phyloP scores from a whole-genome alignment of 2,113 vertebrate species.

The Tragelaphus scriptus region DNA sequence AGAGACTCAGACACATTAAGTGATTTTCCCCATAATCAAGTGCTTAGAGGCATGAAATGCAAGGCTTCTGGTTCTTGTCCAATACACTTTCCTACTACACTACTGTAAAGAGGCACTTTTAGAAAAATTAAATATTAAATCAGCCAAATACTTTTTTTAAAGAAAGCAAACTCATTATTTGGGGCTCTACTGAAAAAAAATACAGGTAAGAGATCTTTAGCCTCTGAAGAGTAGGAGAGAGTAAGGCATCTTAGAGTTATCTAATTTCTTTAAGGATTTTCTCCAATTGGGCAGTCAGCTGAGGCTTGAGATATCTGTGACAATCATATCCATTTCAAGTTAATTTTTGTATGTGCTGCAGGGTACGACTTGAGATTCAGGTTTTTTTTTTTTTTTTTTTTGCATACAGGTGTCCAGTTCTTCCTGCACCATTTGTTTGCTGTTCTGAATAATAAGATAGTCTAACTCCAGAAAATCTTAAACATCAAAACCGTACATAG shows the following conservation, averaged over 20 bases:
- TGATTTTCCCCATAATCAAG: not conserved
- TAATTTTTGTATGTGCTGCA: not conserved
- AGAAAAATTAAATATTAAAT: slow-evolving; percentile 20
- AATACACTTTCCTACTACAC: not conserved
- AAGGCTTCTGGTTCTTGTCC: not conserved
- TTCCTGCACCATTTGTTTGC: not conserved
- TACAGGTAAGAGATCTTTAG: not conserved
- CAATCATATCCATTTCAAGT: not conserved
- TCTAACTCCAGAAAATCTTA: not conserved
- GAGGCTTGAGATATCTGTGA: not conserved
- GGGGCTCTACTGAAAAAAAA: not conserved
- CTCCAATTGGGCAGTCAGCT: not conserved
- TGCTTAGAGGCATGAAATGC: not conserved
- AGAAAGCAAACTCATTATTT: not conserved
- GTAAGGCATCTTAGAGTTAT: not conserved
- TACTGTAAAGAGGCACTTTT: not conserved
- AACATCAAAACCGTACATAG: not conserved
- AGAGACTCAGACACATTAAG: not conserved
- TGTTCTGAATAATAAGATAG: not conserved
- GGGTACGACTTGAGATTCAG: not conserved
- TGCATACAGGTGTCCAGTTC: not conserved
- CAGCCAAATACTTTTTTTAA: not conserved
- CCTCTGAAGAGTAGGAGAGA: not conserved
- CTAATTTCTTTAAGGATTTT: not conserved
- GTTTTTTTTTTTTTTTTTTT: not conserved